These are phyloP conservation scores for Agonopterix subpropinquella DNA, from an alignment of 2,888 invertebrate species.

Conservation along the genomic window DNA sequence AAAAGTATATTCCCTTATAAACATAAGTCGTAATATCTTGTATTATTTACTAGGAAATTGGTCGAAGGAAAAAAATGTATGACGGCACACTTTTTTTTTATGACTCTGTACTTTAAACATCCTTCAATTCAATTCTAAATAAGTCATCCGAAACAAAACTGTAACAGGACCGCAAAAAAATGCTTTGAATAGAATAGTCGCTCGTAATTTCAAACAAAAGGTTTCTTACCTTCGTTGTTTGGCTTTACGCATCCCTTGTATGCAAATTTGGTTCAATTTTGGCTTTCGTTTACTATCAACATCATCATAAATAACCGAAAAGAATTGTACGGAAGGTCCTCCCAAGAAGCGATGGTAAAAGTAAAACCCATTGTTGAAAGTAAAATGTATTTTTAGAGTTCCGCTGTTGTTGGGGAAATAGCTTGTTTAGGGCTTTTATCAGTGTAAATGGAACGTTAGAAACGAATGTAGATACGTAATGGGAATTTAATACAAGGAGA, in stretches of 20 bases:
- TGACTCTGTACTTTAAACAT: conserved; percentile 13
- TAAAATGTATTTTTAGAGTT: conserved; percentile 14
- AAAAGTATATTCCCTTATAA: too few relatives aligned
- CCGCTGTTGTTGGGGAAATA: background rate
- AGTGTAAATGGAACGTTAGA: background rate
- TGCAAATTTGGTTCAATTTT: conserved; percentile 53
- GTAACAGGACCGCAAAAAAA: conserved; percentile 23
- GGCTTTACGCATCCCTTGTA: conserved; percentile 43
- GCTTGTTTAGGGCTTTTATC: background rate
- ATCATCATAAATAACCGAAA: conserved; percentile 38
- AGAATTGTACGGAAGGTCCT: conserved; percentile 22
- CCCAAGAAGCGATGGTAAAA: conserved; percentile 20
- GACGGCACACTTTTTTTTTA: too few relatives aligned
- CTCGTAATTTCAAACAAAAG: conserved; percentile 21
- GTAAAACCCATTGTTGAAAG: conserved; percentile 24
- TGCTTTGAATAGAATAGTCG: conserved; percentile 26
- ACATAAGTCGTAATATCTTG: too few relatives aligned
- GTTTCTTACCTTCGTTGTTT: conserved; percentile 2
- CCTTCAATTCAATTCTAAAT: conserved; percentile 33
- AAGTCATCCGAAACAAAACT: conserved; percentile 19
- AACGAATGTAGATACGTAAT: too few relatives aligned
- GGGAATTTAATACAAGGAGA: too few relatives aligned
- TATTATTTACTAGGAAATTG: too few relatives aligned
- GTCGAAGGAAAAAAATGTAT: too few relatives aligned
- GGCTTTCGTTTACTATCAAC: conserved; percentile 38